phyloP scores from a whole-genome alignment of 2,797 vertebrate species.

The Aplochiton taeniatus region DNA sequence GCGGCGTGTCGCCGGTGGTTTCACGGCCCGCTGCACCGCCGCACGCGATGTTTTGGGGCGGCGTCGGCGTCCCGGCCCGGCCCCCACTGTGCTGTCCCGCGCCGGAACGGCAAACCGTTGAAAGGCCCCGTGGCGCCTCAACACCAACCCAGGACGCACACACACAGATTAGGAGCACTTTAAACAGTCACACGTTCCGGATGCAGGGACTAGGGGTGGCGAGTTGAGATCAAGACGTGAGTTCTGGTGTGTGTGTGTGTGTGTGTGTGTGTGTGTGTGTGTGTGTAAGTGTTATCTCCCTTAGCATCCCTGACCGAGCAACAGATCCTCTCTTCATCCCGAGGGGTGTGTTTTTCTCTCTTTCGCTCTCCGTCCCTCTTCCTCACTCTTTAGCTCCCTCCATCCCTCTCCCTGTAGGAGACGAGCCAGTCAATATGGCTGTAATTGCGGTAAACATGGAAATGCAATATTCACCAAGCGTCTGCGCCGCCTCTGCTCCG shows the following conservation, averaged over 20 bases:
- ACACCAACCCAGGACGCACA: too few species aligned
- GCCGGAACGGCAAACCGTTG: too few species aligned
- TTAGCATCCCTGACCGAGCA: not conserved
- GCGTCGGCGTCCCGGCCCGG: not conserved
- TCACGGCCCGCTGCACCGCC: not conserved
- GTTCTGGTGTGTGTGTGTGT: not conserved
- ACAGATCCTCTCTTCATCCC: not conserved
- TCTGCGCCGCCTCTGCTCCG: conserved; percentile 13
- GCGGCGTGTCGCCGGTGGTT: not conserved
- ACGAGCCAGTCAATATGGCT: conserved; percentile 45
- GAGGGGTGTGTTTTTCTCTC: conserved; percentile 31
- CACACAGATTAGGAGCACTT: not conserved
- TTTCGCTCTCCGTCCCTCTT: conserved; percentile 37
- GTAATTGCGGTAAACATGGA: conserved; percentile 61
- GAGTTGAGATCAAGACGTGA: not conserved
- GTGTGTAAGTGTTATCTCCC: not conserved
- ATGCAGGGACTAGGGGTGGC: not conserved
- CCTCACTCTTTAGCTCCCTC: conserved; percentile 7
- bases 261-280: not conserved
- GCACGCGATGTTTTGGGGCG: not conserved
- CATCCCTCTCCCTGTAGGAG: not conserved
- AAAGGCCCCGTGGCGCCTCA: too few species aligned
- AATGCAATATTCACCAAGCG: conserved; percentile 63
- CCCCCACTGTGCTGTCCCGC: too few species aligned
- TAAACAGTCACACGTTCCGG: too few species aligned